Base-by-base conservation (phyloP, 2,888 invertebrate genomes). In the Drepanosiphum platanoidis region DNA sequence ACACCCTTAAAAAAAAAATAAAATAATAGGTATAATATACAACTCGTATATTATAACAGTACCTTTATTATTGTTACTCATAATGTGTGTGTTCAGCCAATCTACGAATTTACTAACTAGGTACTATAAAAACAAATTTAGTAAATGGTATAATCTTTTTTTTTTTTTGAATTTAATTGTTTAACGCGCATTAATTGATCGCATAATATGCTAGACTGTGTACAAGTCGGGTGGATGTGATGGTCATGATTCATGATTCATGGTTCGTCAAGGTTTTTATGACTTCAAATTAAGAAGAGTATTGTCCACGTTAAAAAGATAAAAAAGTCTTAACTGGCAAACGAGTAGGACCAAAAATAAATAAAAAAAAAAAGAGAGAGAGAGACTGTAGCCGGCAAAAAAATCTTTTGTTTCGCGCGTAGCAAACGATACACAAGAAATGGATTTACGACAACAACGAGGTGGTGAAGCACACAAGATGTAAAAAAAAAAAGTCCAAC, bases 221-320 rank as follows among this genome's bases (percentile, higher is more conserved):
- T 79, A n/a, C 32, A 32, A 66, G 46, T 42, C n/a, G 32, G 42
- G 46, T 3, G 42, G 42, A 64, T 22, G 61, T 27, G 64, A 64
- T 15, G 66, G 42, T 79, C n/a, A 32, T 68, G 66, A 79, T 66
- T 79, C 46, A 79, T 79, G 15, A 46, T 66, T 79, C 46, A 79
- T 79, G 15, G 66, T 39, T 39, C 30, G 61, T 78, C 39, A 11
- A 30, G 22, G 27, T n/a, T 78, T 68, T 66, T 42, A 22, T 15
- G n/a, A 34, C n/a, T 79, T n/a, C 13, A 34, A 68, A 79, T 79
- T 68, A 68, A 79, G 66, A 46, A 68, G 15, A 46, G 79, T 46
- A 79, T 79, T 79, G 79, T 79, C 66, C 66, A 27, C 66, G 30
- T 15, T n/a, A 22, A 22, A 64, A 22, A 42, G 3, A 30, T 8